A percentile compares a stretch with the other conserved stretches of the same genome.
Evolutionary conservation across 2,797 vertebrate genomes (phyloP).

Genomic region (Typhlichthys eigenmanni): DNA sequence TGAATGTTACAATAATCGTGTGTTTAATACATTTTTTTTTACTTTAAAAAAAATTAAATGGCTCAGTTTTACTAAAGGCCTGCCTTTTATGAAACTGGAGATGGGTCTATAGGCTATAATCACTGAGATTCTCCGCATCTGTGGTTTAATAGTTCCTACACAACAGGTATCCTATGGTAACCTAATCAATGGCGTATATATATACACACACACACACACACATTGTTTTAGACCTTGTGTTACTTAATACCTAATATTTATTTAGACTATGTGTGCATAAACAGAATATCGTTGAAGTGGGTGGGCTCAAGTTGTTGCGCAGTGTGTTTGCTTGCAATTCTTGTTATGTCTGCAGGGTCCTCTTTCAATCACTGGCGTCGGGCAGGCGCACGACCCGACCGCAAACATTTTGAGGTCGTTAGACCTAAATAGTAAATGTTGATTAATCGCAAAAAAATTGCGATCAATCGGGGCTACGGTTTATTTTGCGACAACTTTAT

Average conservation of each 20-base stretch:
- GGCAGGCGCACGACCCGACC: conserved; percentile 66
- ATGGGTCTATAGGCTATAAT: too few relatives aligned
- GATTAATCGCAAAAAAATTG: conserved; percentile 21
- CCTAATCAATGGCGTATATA: too few relatives aligned
- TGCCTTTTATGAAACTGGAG: too few relatives aligned
- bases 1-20: too few relatives aligned
- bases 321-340: conserved; percentile 66
- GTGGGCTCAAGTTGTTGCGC: conserved; percentile 59
- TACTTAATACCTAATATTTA: background rate
- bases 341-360: conserved; percentile 72
- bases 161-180: too few relatives aligned
- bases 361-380: conserved; percentile 84
- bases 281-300: conserved; percentile 36
- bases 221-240: background rate
- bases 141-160: too few relatives aligned
- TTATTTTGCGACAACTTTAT: conserved; percentile 44
- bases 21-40: background rate
- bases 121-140: too few relatives aligned
- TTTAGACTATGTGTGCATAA: conserved; percentile 3
- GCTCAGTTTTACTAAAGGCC: too few relatives aligned
- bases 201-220: too few relatives aligned
- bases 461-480: conserved; percentile 12
- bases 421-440: conserved; percentile 47
- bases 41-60: background rate
- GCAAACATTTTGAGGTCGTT: conserved; percentile 55